These are phyloP conservation scores for Rhopalosiphum padi DNA, from an alignment of 1,140 invertebrate species.

Conservation along the genomic window DNA sequence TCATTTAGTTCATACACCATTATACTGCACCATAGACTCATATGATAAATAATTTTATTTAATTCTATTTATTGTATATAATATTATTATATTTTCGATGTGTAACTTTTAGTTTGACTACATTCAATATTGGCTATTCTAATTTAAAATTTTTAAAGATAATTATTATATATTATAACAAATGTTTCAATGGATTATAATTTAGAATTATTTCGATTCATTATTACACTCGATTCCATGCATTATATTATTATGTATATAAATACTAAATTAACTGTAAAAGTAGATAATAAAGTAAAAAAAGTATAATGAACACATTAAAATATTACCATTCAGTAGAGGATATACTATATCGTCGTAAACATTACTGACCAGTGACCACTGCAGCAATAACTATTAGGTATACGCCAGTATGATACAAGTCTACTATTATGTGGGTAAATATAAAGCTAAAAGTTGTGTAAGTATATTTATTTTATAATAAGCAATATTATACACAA, in stretches of 20 bases:
- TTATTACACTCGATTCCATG: background rate
- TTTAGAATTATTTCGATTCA: background rate
- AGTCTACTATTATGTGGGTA: background rate
- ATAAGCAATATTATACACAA: background rate
- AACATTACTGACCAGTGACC: background rate
- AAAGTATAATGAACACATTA: background rate
- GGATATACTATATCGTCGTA: background rate
- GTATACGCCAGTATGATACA: background rate
- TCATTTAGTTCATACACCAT: constrained; percentile 18
- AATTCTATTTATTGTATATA: background rate
- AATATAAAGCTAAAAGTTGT: background rate
- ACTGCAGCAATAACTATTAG: background rate
- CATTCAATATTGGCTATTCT: background rate
- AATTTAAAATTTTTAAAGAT: background rate
- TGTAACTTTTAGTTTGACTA: background rate
- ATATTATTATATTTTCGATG: background rate
- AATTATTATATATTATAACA: background rate
- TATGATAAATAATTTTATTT: constrained; percentile 13
- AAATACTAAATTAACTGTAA: background rate
- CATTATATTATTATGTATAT: background rate
- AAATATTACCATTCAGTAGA: background rate
- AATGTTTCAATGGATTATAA: background rate
- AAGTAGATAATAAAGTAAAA: background rate
- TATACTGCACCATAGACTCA: background rate
- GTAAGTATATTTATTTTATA: background rate